Evolutionary conservation across 2,797 vertebrate genomes (phyloP).

Genomic region (Otolemur crassicaudatus): DNA sequence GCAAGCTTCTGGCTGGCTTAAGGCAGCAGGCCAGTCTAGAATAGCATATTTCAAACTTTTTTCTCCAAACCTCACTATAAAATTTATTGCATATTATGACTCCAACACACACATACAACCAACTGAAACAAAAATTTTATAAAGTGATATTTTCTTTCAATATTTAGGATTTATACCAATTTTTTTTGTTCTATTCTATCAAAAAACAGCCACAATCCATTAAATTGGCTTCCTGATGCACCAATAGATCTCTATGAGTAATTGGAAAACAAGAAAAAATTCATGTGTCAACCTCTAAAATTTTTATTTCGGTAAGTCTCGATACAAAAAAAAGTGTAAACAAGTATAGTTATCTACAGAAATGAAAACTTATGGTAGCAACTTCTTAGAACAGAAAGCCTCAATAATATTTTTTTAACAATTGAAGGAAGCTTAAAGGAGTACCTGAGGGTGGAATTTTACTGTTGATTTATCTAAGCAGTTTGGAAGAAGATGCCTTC

Average conservation of each 20-base stretch:
- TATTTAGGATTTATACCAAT: not conserved
- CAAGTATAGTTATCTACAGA: not conserved
- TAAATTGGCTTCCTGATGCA: not conserved
- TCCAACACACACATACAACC: not conserved
- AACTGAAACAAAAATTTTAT: not conserved
- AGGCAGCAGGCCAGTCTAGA: not conserved
- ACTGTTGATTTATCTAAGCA: slow-evolving; percentile 2
- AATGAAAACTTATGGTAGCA: slow-evolving; percentile 3
- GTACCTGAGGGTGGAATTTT: not conserved
- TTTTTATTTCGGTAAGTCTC: slow-evolving; percentile 17
- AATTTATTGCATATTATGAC: not conserved
- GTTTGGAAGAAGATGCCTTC: not conserved
- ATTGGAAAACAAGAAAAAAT: not conserved
- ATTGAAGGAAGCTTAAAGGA: not conserved
- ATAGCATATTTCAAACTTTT: not conserved
- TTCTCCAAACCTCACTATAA: not conserved
- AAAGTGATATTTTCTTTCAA: not conserved
- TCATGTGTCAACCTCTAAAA: not conserved
- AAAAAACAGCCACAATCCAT: not conserved
- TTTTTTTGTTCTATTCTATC: not conserved
- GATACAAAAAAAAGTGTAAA: slow-evolving; percentile 37
- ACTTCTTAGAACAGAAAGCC: not conserved
- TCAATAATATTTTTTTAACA: not conserved
- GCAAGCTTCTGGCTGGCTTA: not conserved
- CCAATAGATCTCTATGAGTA: not conserved